These are phyloP conservation scores for Criorhina ranunculi DNA, from an alignment of 2,888 invertebrate genomes.

Conservation along the genomic window DNA sequence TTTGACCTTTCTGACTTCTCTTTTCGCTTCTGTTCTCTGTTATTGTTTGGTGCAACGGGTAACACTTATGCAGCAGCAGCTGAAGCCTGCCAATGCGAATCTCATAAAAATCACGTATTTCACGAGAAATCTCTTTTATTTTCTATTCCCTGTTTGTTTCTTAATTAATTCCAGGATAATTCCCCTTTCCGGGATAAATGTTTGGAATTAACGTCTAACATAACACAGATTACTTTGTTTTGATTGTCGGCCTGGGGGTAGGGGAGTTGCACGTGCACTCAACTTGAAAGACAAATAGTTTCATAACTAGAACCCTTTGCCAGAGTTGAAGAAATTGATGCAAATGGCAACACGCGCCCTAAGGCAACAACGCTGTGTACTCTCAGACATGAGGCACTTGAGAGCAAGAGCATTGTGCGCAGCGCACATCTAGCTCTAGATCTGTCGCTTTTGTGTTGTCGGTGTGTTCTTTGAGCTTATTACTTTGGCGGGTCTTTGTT, in stretches of 20 bases:
- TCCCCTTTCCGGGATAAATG: constrained; percentile 37
- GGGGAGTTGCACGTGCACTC: constrained; percentile 57
- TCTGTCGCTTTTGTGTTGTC: constrained; percentile 10
- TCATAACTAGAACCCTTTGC: constrained; percentile 15
- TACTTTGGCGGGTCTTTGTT: constrained; percentile 54
- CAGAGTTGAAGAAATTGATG: constrained; percentile 35
- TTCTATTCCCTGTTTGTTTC: constrained; percentile 31
- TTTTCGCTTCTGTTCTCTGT: constrained; percentile 16
- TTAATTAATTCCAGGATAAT: constrained; percentile 69
- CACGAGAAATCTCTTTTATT: constrained; percentile 41
- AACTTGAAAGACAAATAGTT: constrained; percentile 44
- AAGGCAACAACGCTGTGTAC: constrained; percentile 35
- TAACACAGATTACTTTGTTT: constrained; percentile 41
- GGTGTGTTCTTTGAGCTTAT: constrained; percentile 26
- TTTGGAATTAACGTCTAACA: constrained; percentile 63
- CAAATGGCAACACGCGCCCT: constrained; percentile 51
- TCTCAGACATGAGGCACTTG: constrained; percentile 67
- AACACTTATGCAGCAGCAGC: constrained; percentile 12
- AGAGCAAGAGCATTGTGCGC: constrained; percentile 37
- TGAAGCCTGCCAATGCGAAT: constrained; percentile 44
- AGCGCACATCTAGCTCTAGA: constrained; percentile 44
- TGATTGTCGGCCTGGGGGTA: constrained; percentile 17
- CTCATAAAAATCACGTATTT: constrained; percentile 68
- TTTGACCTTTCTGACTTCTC: constrained; percentile 70
- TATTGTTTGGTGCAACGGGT: constrained; percentile 3